Evolutionary conservation across 2,797 vertebrate genomes (phyloP), one percentile per base, ranked within the genome.

Genomic region (Dipus sagitta): DNA sequence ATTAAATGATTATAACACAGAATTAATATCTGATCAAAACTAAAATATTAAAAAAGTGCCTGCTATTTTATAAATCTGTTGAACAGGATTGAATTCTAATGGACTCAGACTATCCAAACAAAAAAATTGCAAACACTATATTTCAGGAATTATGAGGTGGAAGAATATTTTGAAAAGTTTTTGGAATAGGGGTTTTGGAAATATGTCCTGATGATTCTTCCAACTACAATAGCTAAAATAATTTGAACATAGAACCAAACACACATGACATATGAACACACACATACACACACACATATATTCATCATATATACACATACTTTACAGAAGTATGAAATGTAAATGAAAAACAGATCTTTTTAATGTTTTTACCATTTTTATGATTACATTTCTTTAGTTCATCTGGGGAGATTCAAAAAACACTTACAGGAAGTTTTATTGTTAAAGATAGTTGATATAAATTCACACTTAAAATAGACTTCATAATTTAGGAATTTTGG

Each of bases 51-150:
- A 68, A 72, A 75, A 13, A 30, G 17, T 90, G 7, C 47, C 74
- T 60, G 47, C 18, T 30, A 81, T 30, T 12, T 47, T 68, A 24
- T 75, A 75, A 52, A 68, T 58, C 11, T 9, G 30, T 75, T 72
- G 60, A 14, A 67, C 24, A 60, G 3, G 80, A 75, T 30, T 90
- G 6, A 85, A 81, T 90, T 94, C 60, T 42, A 78, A 72, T 89
- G n/a, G 76, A 24, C 65, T 78, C n/a, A 79, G 2, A 38, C 30
- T 30, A 47, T 67, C 18, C 20, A 68, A 47, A 23, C 32, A 86
- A 42, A 67, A 67, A 47, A 47, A 47, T 9, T 47, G 1, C 28
- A 28, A 7, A 4, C 58, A 15, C 42, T 60, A 26, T 54, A 54
- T 38, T 18, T 67, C 74, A 47, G 52, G 17, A 88, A 82, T 34